Base-by-base conservation (phyloP, 2,113 vertebrate species). In the Probosciger aterrimus region DNA sequence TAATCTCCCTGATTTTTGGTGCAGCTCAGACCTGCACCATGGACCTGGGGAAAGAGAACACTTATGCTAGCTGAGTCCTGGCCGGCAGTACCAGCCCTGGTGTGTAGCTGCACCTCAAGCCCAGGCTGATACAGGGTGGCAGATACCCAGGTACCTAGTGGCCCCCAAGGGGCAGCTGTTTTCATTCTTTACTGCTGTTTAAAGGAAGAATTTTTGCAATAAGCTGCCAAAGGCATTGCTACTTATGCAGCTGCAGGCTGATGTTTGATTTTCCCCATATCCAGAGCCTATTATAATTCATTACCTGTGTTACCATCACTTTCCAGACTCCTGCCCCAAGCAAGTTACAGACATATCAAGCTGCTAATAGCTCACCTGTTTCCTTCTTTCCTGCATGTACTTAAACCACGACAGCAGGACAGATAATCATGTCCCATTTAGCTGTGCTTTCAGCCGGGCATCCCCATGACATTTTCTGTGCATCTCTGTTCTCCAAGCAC, bases 51-150 rank as follows among this genome's bases (percentile, higher is more conserved):
- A 64, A 69, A 65, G 43, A 30, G 31, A 59, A 44, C 1, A 10
- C 24, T 35, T 15, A 16, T 1, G 1, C 24, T 25, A 60, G 6
- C 19, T 0, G 6, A 39, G 30, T 25, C 67, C 39, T 27, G 14
- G 5, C 10, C 6, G 3, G 18, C 11, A 60, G 37, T 17, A 9
- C 13, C 2, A 6, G 35, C 5, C 39, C 47, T 52, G 1, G 1
- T 1, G 3, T 18, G 8, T 6, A 49, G 19, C 16, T 41, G 20
- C 20, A 17, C 25, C 27, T 67, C 14, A 37, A 33, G 14, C 22
- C n/a, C 68, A 53, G 53, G 23, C 8, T 18, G 41, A n/a, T 10
- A 12, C 5, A 35, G 14, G 11, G 15, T 39, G 43, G 35, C 70
- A 44, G 67, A 46, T 16, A 37, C 0, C 1, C 28, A 63, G 20